Evolutionary conservation across 2,888 invertebrate genomes (phyloP), one percentile per base, ranked within the genome.

Genomic region (Cyclophora punctaria): DNA sequence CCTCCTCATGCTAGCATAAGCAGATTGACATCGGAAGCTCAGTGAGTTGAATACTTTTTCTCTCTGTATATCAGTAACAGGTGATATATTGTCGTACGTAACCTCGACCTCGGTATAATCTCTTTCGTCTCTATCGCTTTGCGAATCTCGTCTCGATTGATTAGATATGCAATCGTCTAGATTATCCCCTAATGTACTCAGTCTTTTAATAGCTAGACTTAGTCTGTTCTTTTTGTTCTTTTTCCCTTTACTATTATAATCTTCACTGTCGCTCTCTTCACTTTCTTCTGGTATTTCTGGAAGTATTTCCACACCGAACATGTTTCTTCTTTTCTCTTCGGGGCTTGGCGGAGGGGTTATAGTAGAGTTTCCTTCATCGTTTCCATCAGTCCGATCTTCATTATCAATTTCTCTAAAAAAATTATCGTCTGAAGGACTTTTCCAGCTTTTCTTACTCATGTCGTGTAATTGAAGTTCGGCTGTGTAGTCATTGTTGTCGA

Each of bases 281-380:
- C 80, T 87, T 65, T 89, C 90, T 68, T 90, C 90, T 3, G 85
- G 84, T 68, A 90, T 90, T 71, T 89, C 85, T 34, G 90, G 90
- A 50, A 90, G 68, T 63, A 90, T 86, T 64, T 89, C 85, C 44
- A 90, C 87, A 3, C 89, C 89, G 58, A 84, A 86, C 44, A 87
- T 76, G 56, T 85, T 88, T 65, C 83, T 78, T 48, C 83, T 73
- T 53, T 80, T 88, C 59, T 89, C 87, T 60, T 89, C 88, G 7
- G 85, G 85, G 56, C 84, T 85, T 33, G 84, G 84, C 3, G 85
- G 87, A 41, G 86, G 86, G 6, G 86, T 87, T 34, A 82, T 78
- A 41, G 82, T 87, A 35, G 73, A 67, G 46, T 66, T 64, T 35
- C 59, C 63, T 41, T 78, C 71, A 43, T 71, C 71, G 46, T 73